These are phyloP conservation scores for Zalophus californianus DNA, from an alignment of 2,797 vertebrate species.

Conservation along the genomic window DNA sequence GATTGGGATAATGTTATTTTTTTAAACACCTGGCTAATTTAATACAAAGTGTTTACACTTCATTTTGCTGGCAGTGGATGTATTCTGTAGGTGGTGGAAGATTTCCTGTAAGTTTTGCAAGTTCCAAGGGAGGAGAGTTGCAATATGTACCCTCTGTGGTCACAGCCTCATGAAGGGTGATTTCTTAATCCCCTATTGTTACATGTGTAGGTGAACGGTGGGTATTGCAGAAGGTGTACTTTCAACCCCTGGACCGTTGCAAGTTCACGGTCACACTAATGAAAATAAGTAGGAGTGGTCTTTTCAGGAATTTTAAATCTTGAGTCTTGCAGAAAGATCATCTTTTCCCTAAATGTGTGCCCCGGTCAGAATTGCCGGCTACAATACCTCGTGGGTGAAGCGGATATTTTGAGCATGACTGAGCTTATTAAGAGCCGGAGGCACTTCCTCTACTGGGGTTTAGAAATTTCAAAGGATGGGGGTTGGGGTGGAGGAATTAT, in stretches of 20 bases:
- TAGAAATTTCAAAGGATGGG: constrained; percentile 65
- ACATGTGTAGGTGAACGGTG: neutral
- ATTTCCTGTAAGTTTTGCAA: constrained; percentile 78
- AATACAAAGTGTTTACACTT: constrained; percentile 78
- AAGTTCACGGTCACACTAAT: neutral
- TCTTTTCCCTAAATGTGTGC: constrained; percentile 6
- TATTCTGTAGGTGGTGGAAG: constrained; percentile 73
- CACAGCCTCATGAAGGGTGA: neutral
- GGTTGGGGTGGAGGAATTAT: neutral
- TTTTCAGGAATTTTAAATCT: constrained; percentile 38
- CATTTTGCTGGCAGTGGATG: constrained; percentile 68
- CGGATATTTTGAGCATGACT: constrained; percentile 73
- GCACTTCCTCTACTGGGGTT: constrained; percentile 68
- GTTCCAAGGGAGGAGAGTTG: constrained; percentile 53
- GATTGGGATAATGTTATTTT: constrained; percentile 66
- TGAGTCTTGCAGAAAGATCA: constrained; percentile 18
- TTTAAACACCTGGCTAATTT: constrained; percentile 70
- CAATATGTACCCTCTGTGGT: neutral
- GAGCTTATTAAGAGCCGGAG: constrained; percentile 64
- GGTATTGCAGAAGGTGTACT: neutral
- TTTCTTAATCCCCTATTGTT: neutral
- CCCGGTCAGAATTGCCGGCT: neutral
- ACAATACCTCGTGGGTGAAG: constrained; percentile 67
- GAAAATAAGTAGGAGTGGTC: neutral
- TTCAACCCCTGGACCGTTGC: neutral